Evolutionary conservation across 30 jellyfish, hydroid and myxozoan species (phyloP), one percentile per base, ranked within the genome.

Genomic region (Aurelia sp.): DNA sequence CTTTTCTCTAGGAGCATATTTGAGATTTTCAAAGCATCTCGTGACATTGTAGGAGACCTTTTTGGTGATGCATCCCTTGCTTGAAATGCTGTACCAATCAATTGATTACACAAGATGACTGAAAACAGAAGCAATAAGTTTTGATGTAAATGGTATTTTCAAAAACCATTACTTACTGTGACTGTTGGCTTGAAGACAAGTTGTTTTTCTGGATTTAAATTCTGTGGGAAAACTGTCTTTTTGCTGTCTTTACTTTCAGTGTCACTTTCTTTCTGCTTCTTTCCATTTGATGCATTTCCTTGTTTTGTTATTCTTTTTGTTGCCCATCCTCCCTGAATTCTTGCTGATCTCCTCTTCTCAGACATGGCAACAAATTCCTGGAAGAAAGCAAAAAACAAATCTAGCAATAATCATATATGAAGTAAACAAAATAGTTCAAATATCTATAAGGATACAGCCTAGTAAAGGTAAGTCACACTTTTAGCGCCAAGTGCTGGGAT

Each of bases 301-400:
- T 12, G 55, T 7, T 44, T 16, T 53, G 57, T 81, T 51, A 30
- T 81, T n/a, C 76, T 66, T 30, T 81, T 81, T 48, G 90, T 30
- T 31, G 94, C 94, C 94, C 94, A 85, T 67, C 89, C 94, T 15
- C 94, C 94, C 37, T 85, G 94, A 21, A 85, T 64, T 18, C 94
- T 66, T 65, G 88, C 82, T 41, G 66, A 22, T 76, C 94, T 66
- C 55, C 94, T 74, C 59, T 85, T 85, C 62, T 85, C 94, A 3
- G 88, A 50, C 94, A 85, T 85, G 31, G 21, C 64, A 16, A 16
- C 48, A 33, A 48, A 71, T 6, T 20, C 41, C 41, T 15, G 4
- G 48, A 52, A 3, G 17, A 7, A 21, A 21, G 5, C 16, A 16
- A 15, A 21, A 16, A 65, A 40, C 15, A 17, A 65, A 40, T 22